phyloP scores from a whole-genome alignment of 2,888 invertebrate species.

The Conops quadrifasciatus region DNA sequence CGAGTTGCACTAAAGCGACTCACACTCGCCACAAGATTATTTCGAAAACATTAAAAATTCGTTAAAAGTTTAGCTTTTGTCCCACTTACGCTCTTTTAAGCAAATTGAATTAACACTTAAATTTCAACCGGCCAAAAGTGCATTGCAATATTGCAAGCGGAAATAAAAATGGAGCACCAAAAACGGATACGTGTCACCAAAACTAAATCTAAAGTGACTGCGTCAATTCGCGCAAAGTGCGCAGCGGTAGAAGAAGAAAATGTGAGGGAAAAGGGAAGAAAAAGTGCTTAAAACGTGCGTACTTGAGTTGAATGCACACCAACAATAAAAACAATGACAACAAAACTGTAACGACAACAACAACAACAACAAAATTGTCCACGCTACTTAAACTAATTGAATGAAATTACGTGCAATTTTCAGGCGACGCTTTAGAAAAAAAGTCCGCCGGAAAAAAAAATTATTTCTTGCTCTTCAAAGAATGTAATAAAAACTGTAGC shows the following conservation, averaged over 20 bases:
- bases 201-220: not conserved
- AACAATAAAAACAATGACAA: constrained; percentile 8
- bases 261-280: not conserved
- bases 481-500: not conserved
- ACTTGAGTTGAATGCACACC: constrained; percentile 9
- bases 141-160: not conserved
- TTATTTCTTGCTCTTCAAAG: not conserved
- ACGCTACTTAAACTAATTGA: constrained; percentile 36
- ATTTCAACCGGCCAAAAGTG: too few species aligned
- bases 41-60: too few species aligned
- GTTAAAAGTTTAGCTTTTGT: too few species aligned
- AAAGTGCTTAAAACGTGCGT: not conserved
- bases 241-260: not conserved
- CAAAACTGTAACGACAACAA: not conserved
- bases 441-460: not conserved
- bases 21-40: too few species aligned
- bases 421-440: constrained; percentile 8
- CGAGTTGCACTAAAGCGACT: too few species aligned
- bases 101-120: too few species aligned
- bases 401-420: constrained; percentile 36
- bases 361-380: constrained; percentile 11
- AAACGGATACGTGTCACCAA: not conserved
- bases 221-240: too few species aligned
- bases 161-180: not conserved
- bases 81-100: too few species aligned